phyloP scores from a whole-genome alignment of 2,888 invertebrate species.

The Machimus atricapillus region DNA sequence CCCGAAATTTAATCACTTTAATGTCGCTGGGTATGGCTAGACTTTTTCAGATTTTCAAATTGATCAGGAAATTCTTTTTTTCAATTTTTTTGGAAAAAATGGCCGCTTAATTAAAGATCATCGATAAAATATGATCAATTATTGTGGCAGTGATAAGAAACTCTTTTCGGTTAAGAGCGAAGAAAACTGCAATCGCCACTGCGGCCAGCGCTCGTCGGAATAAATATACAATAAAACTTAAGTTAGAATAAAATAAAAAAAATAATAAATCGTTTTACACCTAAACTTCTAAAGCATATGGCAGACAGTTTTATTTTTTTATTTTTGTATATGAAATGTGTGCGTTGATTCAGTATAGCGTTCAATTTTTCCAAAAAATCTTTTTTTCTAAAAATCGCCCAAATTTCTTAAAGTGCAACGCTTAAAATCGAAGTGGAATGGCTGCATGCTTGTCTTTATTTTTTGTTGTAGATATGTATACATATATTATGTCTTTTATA shows the following conservation, averaged over 20 bases:
- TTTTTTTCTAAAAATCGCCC: not conserved
- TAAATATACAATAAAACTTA: not conserved
- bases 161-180: not conserved
- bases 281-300: constrained; percentile 37
- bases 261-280: not conserved
- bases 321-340: not conserved
- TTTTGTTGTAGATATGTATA: not conserved
- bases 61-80: not conserved
- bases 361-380: not conserved
- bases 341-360: not conserved
- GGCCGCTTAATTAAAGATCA: not conserved
- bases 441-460: not conserved
- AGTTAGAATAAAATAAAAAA: not conserved
- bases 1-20: not conserved
- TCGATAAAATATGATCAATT: not conserved
- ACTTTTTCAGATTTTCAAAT: not conserved
- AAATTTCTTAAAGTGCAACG: not conserved
- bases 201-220: not conserved
- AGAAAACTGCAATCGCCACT: not conserved
- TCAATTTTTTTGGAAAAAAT: not conserved
- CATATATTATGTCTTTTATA: too few species aligned
- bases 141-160: not conserved
- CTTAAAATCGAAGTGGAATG: constrained; percentile 6
- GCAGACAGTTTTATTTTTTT: constrained; percentile 18
- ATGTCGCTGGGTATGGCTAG: not conserved